A percentile compares a stretch with the other conserved stretches of the same genome.
phyloP scores from a whole-genome alignment of 2,113 vertebrate genomes.

The Carassius auratus region DNA sequence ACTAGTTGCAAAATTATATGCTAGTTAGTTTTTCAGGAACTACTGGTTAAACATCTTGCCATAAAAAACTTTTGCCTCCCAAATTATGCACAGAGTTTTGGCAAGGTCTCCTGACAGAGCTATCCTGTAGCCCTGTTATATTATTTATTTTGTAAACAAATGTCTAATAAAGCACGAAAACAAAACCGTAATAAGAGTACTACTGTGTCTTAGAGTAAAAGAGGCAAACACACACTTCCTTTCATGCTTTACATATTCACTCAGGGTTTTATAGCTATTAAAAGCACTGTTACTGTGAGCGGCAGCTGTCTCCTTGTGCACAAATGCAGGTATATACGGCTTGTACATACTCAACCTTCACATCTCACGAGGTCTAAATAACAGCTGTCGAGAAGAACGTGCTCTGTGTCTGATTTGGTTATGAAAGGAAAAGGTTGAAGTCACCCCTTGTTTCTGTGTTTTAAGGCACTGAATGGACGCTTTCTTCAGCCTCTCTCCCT shows the following conservation, averaged over 20 bases:
- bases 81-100: neutral
- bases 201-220: neutral
- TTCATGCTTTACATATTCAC: neutral
- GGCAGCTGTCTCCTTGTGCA: slow-evolving; percentile 3
- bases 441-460: slow-evolving; percentile 12
- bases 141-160: slow-evolving; percentile 28
- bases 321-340: slow-evolving; percentile 13
- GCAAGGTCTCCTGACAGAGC: neutral
- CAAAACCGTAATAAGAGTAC: neutral
- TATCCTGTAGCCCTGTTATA: neutral
- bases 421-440: neutral
- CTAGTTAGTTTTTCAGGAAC: neutral
- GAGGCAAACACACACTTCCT: neutral
- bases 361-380: slow-evolving; percentile 10
- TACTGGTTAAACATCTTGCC: neutral
- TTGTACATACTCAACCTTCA: slow-evolving; percentile 4
- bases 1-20: neutral
- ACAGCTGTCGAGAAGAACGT: slow-evolving; percentile 17
- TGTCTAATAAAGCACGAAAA: too few relatives aligned
- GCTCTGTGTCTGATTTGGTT: neutral
- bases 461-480: slow-evolving; percentile 70
- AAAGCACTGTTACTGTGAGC: neutral
- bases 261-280: neutral
- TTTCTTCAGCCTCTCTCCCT: slow-evolving; percentile 62
- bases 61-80: neutral